phyloP scores from a whole-genome alignment of 2,797 vertebrate species.

The Paguma larvata region DNA sequence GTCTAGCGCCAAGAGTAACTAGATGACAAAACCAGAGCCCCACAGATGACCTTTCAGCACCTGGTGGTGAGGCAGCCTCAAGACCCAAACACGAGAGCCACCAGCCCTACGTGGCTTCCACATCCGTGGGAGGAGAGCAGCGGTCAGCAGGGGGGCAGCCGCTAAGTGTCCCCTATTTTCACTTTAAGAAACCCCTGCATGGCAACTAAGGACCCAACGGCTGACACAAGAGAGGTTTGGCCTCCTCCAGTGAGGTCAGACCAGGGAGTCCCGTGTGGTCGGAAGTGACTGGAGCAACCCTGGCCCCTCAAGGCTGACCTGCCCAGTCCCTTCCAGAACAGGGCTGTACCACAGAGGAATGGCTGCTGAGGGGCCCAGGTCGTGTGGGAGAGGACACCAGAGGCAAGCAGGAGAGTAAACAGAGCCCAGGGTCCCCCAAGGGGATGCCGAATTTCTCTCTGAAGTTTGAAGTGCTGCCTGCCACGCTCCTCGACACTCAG shows the following conservation, averaged over 20 bases:
- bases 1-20: background rate
- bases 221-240: background rate
- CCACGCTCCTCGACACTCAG: background rate
- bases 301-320: background rate
- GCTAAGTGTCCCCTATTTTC: background rate
- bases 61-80: background rate
- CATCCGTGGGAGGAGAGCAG: background rate
- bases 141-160: background rate
- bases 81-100: background rate
- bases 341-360: background rate
- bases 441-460: background rate
- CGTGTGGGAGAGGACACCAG: background rate
- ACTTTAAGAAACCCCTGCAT: background rate
- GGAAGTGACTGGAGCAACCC: background rate
- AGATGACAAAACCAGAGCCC: background rate
- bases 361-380: background rate
- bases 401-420: background rate
- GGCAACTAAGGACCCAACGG: background rate
- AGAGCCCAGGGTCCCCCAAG: too few species aligned
- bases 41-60: fast-evolving
- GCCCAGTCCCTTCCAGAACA: background rate
- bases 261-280: background rate
- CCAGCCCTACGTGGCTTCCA: background rate
- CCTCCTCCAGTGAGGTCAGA: background rate
- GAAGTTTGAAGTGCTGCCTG: background rate